Percentiles rank a stretch among this genome's conserved stretches.
Conservation (phyloP, 2,888 invertebrate species). For the Arrhopalites spinosus region DNA sequence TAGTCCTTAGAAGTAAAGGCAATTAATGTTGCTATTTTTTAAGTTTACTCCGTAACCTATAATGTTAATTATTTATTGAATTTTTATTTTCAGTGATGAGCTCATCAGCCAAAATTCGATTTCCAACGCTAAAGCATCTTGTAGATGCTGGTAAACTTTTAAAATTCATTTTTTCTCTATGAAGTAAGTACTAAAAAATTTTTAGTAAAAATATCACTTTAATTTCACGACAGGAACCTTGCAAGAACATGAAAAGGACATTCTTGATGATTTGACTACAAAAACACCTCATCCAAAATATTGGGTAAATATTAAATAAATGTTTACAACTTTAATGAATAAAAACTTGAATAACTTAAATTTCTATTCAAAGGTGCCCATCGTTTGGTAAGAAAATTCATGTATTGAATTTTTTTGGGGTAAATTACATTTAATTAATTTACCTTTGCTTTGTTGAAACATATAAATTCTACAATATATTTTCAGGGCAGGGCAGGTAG, state of each 20-base stretch:
- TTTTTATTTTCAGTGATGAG: constrained; percentile 2
- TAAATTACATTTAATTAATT: too few relatives aligned
- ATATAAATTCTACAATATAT: too few relatives aligned
- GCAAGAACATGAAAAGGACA: constrained; percentile 58
- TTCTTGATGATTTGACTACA: constrained; percentile 58
- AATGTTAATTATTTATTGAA: too few relatives aligned
- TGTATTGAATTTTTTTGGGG: too few relatives aligned
- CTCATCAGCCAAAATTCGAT: background rate
- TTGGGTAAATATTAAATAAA: constrained; percentile 54
- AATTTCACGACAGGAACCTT: constrained; percentile 56
- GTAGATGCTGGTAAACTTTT: constrained; percentile 22
- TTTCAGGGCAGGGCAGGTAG: constrained; percentile 24
- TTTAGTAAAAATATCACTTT: background rate
- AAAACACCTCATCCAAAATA: constrained; percentile 56
- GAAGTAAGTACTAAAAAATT: background rate
- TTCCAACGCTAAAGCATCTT: constrained; percentile 20
- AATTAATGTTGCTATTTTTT: too few relatives aligned
- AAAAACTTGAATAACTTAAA: too few relatives aligned
- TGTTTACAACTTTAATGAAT: too few relatives aligned
- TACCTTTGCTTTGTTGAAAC: too few relatives aligned
- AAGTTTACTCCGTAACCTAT: too few relatives aligned
- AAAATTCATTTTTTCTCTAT: background rate
- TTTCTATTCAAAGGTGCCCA: constrained; percentile 53
- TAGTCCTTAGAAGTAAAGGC: background rate
- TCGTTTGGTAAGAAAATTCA: constrained; percentile 58